Conservation (phyloP, 2,797 vertebrate species). For the Typhlichthys subterraneus region DNA sequence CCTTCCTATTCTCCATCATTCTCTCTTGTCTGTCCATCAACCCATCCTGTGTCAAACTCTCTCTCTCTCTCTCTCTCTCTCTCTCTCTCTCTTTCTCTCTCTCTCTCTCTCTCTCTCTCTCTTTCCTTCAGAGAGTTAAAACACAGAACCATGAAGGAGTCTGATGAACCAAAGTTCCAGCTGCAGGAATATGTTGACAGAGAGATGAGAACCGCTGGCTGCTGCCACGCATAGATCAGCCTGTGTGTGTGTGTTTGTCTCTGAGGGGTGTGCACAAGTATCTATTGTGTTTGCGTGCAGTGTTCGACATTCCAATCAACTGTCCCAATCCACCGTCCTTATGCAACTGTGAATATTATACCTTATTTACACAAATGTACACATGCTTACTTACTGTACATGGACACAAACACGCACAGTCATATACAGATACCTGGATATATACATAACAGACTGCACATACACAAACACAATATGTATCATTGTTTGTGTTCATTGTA, state of each 20-base stretch:
- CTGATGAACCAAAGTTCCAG: constrained; percentile 87
- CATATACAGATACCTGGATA: constrained; percentile 30
- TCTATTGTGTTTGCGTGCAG: constrained; percentile 16
- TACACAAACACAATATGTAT: too few relatives aligned
- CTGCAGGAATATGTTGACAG: constrained; percentile 91
- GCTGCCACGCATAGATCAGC: constrained; percentile 83
- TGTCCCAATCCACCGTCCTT: constrained; percentile 44
- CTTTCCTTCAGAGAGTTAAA: constrained; percentile 85
- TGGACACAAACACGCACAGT: background rate
- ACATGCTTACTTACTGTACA: constrained; percentile 3
- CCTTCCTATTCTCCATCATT: background rate
- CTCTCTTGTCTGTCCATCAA: background rate
- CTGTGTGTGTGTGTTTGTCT: constrained; percentile 5
- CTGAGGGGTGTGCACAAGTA: constrained; percentile 20
- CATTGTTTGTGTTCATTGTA: too few relatives aligned
- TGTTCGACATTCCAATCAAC: constrained; percentile 7
- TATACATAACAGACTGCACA: background rate
- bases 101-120: constrained; percentile 11
- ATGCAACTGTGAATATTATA: constrained; percentile 73
- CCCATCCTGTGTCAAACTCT: background rate
- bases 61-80: background rate
- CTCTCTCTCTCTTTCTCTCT: background rate
- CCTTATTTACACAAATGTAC: constrained; percentile 22
- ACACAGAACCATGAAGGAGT: constrained; percentile 86
- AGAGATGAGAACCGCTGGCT: constrained; percentile 85